Conservation (phyloP, 2,797 vertebrate species). For the Basileuterus tristriatus region DNA sequence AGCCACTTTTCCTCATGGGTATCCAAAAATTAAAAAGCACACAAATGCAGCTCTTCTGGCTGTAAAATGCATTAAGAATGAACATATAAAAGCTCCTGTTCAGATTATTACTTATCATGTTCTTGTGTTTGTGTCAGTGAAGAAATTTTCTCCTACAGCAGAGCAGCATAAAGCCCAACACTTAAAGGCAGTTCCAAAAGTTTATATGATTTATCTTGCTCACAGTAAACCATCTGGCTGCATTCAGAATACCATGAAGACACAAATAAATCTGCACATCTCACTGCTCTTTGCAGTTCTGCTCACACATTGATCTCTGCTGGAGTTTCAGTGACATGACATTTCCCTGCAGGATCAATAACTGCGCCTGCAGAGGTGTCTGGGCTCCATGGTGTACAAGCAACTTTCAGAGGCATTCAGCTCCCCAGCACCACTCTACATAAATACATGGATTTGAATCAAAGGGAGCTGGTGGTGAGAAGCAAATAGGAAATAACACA, state of each 20-base stretch:
- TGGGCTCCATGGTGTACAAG: not conserved
- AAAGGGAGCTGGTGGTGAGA: not conserved
- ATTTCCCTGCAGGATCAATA: constrained; percentile 20
- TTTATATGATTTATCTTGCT: not conserved
- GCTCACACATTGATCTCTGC: constrained; percentile 10
- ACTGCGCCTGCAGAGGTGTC: not conserved
- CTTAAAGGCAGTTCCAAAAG: not conserved
- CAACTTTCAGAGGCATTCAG: not conserved
- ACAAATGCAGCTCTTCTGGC: not conserved
- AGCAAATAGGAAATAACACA: not conserved
- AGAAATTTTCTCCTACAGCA: not conserved
- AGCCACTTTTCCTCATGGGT: not conserved
- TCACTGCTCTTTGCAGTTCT: not conserved
- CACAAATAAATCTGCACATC: not conserved
- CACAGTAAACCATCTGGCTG: not conserved
- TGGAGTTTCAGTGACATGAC: constrained; percentile 1
- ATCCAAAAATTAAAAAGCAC: not conserved
- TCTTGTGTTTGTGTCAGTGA: not conserved
- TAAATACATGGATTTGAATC: not conserved
- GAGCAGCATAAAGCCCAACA: not conserved
- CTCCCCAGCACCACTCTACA: not conserved
- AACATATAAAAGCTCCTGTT: not conserved
- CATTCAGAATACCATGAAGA: not conserved
- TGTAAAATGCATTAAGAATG: not conserved
- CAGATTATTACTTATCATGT: not conserved